Evolutionary conservation across 2,888 invertebrate species (phyloP), one percentile per base, ranked within the genome.

Genomic region (Eurois occulta): DNA sequence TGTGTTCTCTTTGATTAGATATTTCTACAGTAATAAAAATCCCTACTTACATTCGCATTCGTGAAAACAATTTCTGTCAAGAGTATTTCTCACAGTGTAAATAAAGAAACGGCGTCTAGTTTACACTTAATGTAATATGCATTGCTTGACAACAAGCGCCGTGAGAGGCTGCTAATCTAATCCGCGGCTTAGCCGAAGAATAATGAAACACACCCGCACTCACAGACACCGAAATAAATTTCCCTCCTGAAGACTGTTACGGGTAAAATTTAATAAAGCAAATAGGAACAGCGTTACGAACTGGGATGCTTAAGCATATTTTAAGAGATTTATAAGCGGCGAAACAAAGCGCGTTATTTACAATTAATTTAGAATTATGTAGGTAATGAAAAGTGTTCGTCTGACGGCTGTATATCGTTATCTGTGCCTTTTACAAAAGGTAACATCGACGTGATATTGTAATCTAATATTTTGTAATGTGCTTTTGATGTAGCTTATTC

Each of bases 191-290:
- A 90, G 91, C 89, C 86, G 87, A 90, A 92, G 91, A 92, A 92
- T 93, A 94, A 94, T 93, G 91, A 93, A 93, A 91, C 91, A 88
- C 87, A 90, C 89, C 90, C 86, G 89, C 90, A 92, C 88, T 93
- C 91, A 89, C 91, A 93, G 93, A 93, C 93, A 93, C 91, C 86
- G 89, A 93, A 94, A 94, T 94, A 94, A 94, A 94, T 94, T 94
- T 92, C 85, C 85, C 90, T 90, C 91, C 87, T 92, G 91, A 92
- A 93, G 91, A 92, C 91, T 92, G 92, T 92, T 91, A 90, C 90
- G 92, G 89, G 91, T 92, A 90, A 95, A 95, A 95, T 95, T 94
- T 94, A 94, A 94, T 94, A 94, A 94, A 94, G 94, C 94, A 94
- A 95, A 94, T 93, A 94, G 90, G 92, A 91, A 93, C 92, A 91